A percentile compares a stretch with the other conserved stretches of the same genome.
Evolutionary conservation across 2,113 vertebrate species (phyloP).

Genomic region (Apistogramma diplotaenia): DNA sequence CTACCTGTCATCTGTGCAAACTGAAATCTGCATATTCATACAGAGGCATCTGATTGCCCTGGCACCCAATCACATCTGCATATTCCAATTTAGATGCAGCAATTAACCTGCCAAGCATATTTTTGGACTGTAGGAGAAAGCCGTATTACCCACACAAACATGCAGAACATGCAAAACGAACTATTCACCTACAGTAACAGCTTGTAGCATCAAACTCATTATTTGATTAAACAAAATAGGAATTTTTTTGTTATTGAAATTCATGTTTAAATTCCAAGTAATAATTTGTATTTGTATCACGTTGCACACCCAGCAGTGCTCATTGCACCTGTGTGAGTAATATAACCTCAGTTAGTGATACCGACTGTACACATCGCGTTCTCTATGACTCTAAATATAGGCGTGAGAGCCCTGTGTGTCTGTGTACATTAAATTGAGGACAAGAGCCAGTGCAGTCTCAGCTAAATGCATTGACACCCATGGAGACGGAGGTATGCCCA

Average conservation of each 20-base stretch:
- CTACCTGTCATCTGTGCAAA: not conserved
- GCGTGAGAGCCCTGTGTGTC: not conserved
- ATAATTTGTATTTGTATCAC: not conserved
- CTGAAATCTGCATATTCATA: not conserved
- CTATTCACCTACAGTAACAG: not conserved
- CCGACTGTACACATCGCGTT: not conserved
- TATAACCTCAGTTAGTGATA: not conserved
- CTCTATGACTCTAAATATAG: conserved; percentile 32
- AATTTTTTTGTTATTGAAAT: not conserved
- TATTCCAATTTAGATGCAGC: not conserved
- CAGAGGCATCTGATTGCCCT: not conserved
- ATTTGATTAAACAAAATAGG: not conserved
- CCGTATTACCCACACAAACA: not conserved
- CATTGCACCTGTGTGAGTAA: not conserved
- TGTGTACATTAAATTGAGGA: conserved; percentile 19
- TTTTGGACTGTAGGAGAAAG: not conserved
- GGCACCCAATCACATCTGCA: not conserved
- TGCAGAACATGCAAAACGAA: not conserved
- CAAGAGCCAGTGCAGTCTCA: conserved; percentile 32
- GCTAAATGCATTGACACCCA: conserved; percentile 43
- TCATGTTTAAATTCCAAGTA: not conserved
- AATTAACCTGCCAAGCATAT: not conserved
- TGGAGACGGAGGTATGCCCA: conserved; percentile 54
- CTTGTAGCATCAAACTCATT: not conserved
- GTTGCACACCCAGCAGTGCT: not conserved